Evolutionary conservation across 2,797 vertebrate species (phyloP), one percentile per base, ranked within the genome.

Genomic region (Chrosomus eos): DNA sequence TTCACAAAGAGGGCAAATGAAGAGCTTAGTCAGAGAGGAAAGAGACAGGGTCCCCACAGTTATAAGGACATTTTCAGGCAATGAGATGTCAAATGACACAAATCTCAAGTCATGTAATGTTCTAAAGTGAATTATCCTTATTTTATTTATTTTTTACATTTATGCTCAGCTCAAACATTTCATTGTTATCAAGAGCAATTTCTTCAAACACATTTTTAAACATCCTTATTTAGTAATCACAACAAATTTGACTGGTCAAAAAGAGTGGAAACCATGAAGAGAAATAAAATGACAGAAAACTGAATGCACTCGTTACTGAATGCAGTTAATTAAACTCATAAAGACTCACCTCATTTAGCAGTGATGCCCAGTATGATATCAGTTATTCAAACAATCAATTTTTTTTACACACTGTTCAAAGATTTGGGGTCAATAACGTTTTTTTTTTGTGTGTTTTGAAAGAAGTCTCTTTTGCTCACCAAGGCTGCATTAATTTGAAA

Each of bases 21-120:
- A 26, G 26, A 18, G 81, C 31, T 67, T 28, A 88, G 88, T 86
- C 53, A 87, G 11, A 81, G 60, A 38, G 11, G 83, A 80, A 48
- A 89, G 73, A 86, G 26, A 67, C 9, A 58, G 31, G 33, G 9
- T 36, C 21, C 19, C 19, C 66, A 64, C 23, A 58, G 55, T n/a
- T 23, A 58, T 13, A 53, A 53, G 11, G 62, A 66, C 7, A 7
- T 70, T n/a, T 70, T 70, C 23, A 72, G 21, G 23, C 13, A 36
- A 36, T 67, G 19, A 68, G 19, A 36, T 14, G n/a, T 28, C n/a
- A 60, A 28, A 62, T 36, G 14, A 64, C 2, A 7, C 2, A 62
- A 64, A 28, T 31, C 13, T 14, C 10, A 26, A 23, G 21, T n/a
- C 53, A 58, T n/a, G 23, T n/a, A 26, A 60, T 60, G 1, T 13